phyloP scores from a whole-genome alignment of 2,888 invertebrate species.

The Ornithoptera alexandrae region DNA sequence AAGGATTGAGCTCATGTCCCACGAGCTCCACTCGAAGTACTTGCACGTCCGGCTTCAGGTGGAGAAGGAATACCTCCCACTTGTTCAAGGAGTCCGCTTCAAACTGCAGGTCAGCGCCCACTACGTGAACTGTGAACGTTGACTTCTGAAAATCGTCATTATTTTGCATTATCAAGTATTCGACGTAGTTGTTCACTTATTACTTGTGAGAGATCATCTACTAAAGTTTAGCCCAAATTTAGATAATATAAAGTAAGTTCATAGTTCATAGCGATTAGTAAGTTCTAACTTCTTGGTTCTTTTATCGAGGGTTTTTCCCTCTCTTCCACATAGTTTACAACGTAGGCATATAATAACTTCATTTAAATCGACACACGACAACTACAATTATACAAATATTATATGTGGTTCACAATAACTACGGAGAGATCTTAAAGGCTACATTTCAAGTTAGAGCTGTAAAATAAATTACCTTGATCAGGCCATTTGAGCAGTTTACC shows the following conservation, averaged over 20 bases:
- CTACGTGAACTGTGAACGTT: constrained; percentile 71
- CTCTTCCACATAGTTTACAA: too few species aligned
- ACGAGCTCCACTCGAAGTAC: constrained; percentile 81
- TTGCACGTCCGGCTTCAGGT: constrained; percentile 79
- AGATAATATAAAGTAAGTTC: too few species aligned
- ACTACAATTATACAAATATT: not conserved
- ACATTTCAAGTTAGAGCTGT: not conserved
- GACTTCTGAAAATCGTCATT: constrained; percentile 47
- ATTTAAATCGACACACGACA: not conserved
- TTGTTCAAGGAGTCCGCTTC: constrained; percentile 84
- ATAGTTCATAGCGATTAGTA: too few species aligned
- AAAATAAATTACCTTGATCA: constrained; percentile 48
- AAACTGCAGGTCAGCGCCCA: constrained; percentile 86
- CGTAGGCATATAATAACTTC: not conserved
- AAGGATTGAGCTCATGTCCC: constrained; percentile 82
- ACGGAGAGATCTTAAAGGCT: not conserved
- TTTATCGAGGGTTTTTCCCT: too few species aligned
- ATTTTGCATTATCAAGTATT: not conserved
- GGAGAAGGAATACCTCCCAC: constrained; percentile 86
- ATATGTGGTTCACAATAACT: not conserved
- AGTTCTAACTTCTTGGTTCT: too few species aligned
- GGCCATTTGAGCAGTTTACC: constrained; percentile 45
- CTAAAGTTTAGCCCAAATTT: too few species aligned
- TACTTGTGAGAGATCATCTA: too few species aligned
- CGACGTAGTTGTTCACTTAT: too few species aligned